Base-by-base conservation (phyloP, 2,113 vertebrate species). In the Mandrillus leucophaeus region DNA sequence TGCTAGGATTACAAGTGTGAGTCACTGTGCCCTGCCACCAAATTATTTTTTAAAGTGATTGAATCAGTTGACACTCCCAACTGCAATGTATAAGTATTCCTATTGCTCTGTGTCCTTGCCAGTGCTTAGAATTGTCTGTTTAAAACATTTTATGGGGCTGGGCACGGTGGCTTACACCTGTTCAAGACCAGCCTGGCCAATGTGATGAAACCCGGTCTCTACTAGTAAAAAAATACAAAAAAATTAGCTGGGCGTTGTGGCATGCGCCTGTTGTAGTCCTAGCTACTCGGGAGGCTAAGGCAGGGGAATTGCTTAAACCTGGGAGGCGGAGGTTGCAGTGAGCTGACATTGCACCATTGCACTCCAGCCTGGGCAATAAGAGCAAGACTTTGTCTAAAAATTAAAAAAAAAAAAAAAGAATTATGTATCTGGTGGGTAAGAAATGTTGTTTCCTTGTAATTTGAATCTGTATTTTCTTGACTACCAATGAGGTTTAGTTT, bases 401-500 rank as follows among this genome's bases (percentile, higher is more conserved):
- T 50, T 45, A 2, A 45, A 45, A 66, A 64, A 35, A 66, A 17
- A 17, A 68, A 64, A 14, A 32, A 20, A 20, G 18, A 55, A 55
- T 55, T 68, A 84, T 76, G 17, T 83, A 55, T 35, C 59, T 95
- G 40, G 72, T 79, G 35, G 32, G 50, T 91, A 86, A 78, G 32
- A 86, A 85, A 52, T 91, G 40, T n/a, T 86, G 9, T 78, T 30
- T 55, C 38, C 30, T 95, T 90, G 23, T 90, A 78, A 90, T 90
- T 32, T 91, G 80, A 95, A 48, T 79, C 50, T 79, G 48, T 90
- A 59, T 85, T 91, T 95, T 18, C 81, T 90, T 78, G 48, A 55
- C 80, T 76, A 66, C 45, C 23, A 48, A 2, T 48, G 48, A 85
- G 8, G 48, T 85, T 83, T 57, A 90, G 40, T 18, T 75, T 94